Evolutionary conservation across 2,888 invertebrate genomes (phyloP).

Genomic region (Branchellion lobata): DNA sequence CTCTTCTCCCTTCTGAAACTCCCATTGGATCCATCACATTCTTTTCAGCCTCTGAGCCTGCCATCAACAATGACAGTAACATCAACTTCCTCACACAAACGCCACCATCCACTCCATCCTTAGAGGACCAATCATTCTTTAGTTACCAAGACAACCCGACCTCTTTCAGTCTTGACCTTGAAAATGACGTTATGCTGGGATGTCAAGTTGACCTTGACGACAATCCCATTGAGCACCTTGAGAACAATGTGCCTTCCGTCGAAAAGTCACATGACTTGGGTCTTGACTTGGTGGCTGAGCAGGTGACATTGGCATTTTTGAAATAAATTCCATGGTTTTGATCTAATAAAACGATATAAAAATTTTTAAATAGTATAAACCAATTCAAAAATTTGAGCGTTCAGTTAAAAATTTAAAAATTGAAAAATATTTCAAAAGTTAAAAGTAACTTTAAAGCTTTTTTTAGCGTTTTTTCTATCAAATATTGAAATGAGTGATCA

Average conservation of each 20-base stretch:
- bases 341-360: not conserved
- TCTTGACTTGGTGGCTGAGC: not conserved
- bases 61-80: not conserved
- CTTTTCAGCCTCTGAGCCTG: not conserved
- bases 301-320: not conserved
- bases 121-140: no score
- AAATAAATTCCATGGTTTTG: not conserved
- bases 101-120: no score
- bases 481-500: no score
- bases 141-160: no score
- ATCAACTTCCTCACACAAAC: not conserved
- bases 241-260: not conserved
- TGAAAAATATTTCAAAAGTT: not conserved
- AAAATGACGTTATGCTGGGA: conserved; percentile 1
- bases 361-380: not conserved
- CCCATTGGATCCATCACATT: not conserved
- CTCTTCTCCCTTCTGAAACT: no score
- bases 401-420: not conserved
- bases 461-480: no score
- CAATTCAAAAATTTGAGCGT: not conserved
- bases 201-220: not conserved
- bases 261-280: not conserved
- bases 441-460: no score
- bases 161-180: not conserved
- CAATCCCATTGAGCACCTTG: not conserved